Evolutionary conservation across 2,113 vertebrate genomes (phyloP).

Genomic region (Mus spicilegus): DNA sequence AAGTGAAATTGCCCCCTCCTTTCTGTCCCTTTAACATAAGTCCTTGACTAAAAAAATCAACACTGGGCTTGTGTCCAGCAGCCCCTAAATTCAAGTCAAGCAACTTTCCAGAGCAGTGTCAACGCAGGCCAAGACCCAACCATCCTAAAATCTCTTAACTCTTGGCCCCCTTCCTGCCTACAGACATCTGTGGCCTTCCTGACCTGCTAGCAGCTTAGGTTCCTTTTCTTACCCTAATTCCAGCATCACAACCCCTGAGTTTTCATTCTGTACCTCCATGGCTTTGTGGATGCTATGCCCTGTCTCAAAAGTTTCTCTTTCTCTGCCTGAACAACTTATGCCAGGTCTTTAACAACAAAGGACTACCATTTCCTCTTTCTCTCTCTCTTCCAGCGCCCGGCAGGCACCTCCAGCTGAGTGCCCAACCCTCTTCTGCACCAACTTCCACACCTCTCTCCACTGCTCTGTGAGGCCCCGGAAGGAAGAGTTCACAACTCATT

Average conservation of each 20-base stretch:
- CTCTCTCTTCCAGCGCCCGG: constrained; percentile 16
- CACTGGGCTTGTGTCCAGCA: background rate
- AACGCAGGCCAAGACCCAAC: background rate
- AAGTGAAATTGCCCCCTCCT: constrained; percentile 70
- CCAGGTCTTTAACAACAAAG: constrained; percentile 44
- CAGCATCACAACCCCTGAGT: constrained; percentile 20
- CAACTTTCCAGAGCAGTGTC: constrained; percentile 45
- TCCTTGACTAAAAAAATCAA: background rate
- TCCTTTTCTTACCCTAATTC: background rate
- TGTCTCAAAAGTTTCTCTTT: constrained; percentile 51
- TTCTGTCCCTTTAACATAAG: constrained; percentile 55
- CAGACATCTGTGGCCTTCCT: constrained; percentile 3
- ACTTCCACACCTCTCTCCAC: background rate
- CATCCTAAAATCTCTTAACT: background rate
- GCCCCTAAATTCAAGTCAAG: constrained; percentile 29
- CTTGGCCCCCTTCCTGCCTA: constrained; percentile 8
- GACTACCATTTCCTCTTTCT: background rate
- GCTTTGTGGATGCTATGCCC: background rate
- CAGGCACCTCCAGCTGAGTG: constrained; percentile 8
- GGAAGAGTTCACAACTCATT: constrained; percentile 36
- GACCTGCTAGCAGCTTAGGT: constrained; percentile 30
- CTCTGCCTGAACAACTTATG: constrained; percentile 16
- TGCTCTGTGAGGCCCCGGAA: constrained; percentile 5
- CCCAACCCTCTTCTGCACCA: background rate
- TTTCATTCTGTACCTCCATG: constrained; percentile 4